Conservation (phyloP, 35 echinoderm and acorn worm genomes). For the Chiridota heheva region DNA sequence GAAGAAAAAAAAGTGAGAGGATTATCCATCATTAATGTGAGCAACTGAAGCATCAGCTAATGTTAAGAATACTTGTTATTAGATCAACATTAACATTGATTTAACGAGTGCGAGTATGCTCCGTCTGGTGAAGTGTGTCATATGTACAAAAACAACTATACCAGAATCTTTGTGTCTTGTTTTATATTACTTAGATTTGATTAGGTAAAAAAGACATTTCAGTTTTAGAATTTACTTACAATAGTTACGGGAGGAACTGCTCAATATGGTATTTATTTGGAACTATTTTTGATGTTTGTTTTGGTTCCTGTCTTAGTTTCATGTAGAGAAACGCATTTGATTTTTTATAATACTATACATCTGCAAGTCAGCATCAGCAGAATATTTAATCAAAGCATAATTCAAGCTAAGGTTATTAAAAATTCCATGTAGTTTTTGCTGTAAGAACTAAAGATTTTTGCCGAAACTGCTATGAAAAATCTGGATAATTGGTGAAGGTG, state of each 20-base stretch:
- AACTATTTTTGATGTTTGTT: neutral
- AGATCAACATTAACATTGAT: no score
- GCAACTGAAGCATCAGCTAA: neutral
- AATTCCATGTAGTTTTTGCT: neutral
- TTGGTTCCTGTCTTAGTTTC: neutral
- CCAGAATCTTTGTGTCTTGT: no score
- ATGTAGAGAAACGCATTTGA: neutral
- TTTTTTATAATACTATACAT: constrained; percentile 14
- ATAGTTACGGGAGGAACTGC: no score
- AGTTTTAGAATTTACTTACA: no score
- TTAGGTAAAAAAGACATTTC: no score
- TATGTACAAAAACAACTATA: no score
- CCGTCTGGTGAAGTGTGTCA: no score
- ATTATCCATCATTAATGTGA: neutral
- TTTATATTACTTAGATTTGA: no score
- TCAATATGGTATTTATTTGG: no score
- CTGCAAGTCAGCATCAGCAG: neutral
- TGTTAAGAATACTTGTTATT: neutral
- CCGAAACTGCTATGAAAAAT: neutral
- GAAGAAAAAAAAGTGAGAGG: neutral
- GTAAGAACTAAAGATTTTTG: neutral
- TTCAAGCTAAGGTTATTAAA: neutral
- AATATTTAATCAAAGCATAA: neutral
- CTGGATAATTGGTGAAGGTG: neutral
- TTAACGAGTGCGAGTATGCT: no score